Evolutionary conservation across 2,797 vertebrate genomes (phyloP).

Genomic region (Gambelia wislizenii): DNA sequence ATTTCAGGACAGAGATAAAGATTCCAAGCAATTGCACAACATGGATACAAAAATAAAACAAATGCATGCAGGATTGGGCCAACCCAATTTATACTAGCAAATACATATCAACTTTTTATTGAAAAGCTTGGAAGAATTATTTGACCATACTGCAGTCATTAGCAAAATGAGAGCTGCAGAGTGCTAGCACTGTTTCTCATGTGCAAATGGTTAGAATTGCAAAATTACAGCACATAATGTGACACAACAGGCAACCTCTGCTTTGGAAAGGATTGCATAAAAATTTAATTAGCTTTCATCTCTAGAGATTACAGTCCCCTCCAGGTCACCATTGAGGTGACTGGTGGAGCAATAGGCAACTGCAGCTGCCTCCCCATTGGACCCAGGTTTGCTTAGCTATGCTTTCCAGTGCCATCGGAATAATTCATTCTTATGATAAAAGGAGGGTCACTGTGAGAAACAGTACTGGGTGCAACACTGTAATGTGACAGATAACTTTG

Average conservation of each 20-base stretch:
- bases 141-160: slow-evolving; percentile 24
- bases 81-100: background rate
- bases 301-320: slow-evolving; percentile 61
- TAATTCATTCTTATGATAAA: slow-evolving; percentile 56
- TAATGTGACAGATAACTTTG: slow-evolving; percentile 50
- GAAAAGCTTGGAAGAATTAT: slow-evolving; percentile 11
- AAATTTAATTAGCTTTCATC: slow-evolving; percentile 67
- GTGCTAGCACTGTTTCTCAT: slow-evolving; percentile 12
- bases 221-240: slow-evolving; percentile 60
- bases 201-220: slow-evolving; percentile 53
- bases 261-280: slow-evolving; percentile 61
- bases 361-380: slow-evolving; percentile 43
- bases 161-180: slow-evolving; percentile 19
- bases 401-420: slow-evolving; percentile 50
- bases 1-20: background rate
- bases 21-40: background rate
- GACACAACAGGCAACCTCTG: slow-evolving; percentile 42
- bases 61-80: background rate
- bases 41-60: background rate
- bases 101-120: background rate
- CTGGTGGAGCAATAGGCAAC: slow-evolving; percentile 54
- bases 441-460: slow-evolving; percentile 58
- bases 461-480: slow-evolving; percentile 48
- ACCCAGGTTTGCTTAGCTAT: slow-evolving; percentile 45
- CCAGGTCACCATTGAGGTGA: slow-evolving; percentile 61